Conservation (phyloP, 2,888 invertebrate species). For the Drosophila monieri region DNA sequence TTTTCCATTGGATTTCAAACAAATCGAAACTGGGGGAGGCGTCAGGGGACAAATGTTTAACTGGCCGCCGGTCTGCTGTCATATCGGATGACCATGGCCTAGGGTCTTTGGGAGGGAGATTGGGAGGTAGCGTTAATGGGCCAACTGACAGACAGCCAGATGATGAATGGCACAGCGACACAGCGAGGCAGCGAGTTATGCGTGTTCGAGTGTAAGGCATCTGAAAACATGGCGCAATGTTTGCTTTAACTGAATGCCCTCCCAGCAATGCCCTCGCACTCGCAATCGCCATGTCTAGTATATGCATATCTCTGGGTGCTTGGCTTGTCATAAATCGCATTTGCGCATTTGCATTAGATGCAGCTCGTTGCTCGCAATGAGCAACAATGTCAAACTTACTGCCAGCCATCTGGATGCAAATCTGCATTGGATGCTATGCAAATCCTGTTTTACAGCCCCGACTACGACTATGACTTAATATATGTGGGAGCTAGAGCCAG, state of each 20-base stretch:
- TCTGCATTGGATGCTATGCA: slow-evolving; percentile 43
- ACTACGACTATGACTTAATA: slow-evolving; percentile 26
- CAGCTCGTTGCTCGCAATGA: slow-evolving; percentile 63
- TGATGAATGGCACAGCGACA: slow-evolving; percentile 25
- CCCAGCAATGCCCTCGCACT: neutral
- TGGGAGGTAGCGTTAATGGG: slow-evolving; percentile 64
- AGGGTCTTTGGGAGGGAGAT: neutral
- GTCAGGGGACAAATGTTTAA: slow-evolving; percentile 51
- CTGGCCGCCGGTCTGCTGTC: slow-evolving; percentile 47
- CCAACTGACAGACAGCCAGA: slow-evolving; percentile 62
- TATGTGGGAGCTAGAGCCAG: neutral
- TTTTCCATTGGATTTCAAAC: slow-evolving; percentile 31
- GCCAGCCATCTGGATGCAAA: slow-evolving; percentile 39
- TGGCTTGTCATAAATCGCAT: slow-evolving; percentile 69
- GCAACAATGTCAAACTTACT: slow-evolving; percentile 66
- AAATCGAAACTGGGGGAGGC: too few relatives aligned
- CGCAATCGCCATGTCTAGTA: neutral
- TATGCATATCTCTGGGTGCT: slow-evolving; percentile 15
- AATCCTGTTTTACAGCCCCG: slow-evolving; percentile 48
- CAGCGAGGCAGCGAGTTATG: slow-evolving; percentile 24
- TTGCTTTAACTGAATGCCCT: slow-evolving; percentile 24
- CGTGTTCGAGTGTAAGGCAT: slow-evolving; percentile 36
- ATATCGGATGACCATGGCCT: slow-evolving; percentile 52
- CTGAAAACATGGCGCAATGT: slow-evolving; percentile 40
- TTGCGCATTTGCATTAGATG: slow-evolving; percentile 75